phyloP scores from a whole-genome alignment of 2,113 vertebrate genomes.

The Microtus pennsylvanicus region DNA sequence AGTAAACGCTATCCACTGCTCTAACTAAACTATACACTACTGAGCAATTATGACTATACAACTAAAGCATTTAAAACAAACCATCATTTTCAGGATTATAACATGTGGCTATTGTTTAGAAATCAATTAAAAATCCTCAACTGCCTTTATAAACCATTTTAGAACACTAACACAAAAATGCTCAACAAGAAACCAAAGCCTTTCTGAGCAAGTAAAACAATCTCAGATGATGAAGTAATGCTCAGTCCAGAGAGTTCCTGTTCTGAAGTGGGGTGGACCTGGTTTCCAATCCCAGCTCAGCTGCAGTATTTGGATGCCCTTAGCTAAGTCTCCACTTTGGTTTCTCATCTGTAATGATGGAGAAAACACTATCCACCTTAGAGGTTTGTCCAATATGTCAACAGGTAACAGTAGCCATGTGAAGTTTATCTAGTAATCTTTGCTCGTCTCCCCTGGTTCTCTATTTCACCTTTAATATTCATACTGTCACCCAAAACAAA shows the following conservation, averaged over 20 bases:
- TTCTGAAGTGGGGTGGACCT: not conserved
- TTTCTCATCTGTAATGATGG: not conserved
- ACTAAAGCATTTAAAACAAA: conserved; percentile 39
- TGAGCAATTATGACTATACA: conserved; percentile 51
- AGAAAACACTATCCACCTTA: not conserved
- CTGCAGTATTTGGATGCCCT: not conserved
- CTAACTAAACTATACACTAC: conserved; percentile 57
- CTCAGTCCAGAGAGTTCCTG: not conserved
- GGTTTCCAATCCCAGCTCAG: not conserved
- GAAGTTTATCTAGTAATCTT: not conserved
- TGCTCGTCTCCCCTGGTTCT: not conserved
- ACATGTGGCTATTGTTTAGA: conserved; percentile 42
- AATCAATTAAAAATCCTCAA: conserved; percentile 58
- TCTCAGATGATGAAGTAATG: not conserved
- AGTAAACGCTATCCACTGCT: not conserved
- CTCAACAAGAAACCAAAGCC: conserved; percentile 29
- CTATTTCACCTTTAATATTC: conserved; percentile 54
- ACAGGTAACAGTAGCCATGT: not conserved
- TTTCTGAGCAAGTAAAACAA: not conserved
- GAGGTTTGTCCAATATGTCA: not conserved
- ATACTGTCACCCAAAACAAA: not conserved
- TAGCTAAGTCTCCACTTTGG: not conserved
- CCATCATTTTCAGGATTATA: conserved; percentile 44
- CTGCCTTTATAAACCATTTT: conserved; percentile 59
- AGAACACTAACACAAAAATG: conserved; percentile 48